Evolutionary conservation across 2,113 vertebrate species (phyloP).

Genomic region (Tragulus kanchil): DNA sequence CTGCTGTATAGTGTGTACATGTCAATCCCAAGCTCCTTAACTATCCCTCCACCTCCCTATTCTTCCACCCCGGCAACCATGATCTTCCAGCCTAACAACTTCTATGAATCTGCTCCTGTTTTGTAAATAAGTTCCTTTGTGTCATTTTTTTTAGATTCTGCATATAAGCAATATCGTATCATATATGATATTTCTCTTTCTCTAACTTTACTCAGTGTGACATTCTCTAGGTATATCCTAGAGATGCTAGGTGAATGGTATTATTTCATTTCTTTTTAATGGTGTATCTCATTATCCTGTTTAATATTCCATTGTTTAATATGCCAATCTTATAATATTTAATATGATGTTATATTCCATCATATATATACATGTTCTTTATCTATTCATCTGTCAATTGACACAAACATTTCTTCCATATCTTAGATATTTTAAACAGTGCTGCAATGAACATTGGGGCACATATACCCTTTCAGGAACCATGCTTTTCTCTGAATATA

Average conservation of each 20-base stretch:
- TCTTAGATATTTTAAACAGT: not conserved
- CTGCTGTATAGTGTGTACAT: not conserved
- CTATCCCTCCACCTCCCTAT: accelerated
- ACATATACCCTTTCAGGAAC: not conserved
- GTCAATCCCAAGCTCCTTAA: not conserved
- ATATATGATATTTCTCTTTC: not conserved
- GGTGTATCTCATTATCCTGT: not conserved
- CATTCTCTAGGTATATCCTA: not conserved
- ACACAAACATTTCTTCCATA: not conserved
- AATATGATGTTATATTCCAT: not conserved
- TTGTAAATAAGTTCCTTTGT: not conserved
- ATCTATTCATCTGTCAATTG: not conserved
- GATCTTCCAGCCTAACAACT: not conserved
- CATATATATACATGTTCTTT: not conserved
- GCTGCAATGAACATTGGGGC: not conserved
- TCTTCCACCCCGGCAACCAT: not conserved
- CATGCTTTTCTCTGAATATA: not conserved
- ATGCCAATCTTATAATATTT: no score
- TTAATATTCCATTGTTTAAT: not conserved
- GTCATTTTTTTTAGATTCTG: not conserved
- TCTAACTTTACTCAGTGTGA: not conserved
- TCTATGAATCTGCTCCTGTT: not conserved
- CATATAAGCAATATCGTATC: not conserved
- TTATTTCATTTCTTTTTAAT: not conserved
- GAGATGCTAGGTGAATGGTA: not conserved